phyloP scores from a whole-genome alignment of 2,113 vertebrate genomes.

The Nothocercus nigrocapillus region DNA sequence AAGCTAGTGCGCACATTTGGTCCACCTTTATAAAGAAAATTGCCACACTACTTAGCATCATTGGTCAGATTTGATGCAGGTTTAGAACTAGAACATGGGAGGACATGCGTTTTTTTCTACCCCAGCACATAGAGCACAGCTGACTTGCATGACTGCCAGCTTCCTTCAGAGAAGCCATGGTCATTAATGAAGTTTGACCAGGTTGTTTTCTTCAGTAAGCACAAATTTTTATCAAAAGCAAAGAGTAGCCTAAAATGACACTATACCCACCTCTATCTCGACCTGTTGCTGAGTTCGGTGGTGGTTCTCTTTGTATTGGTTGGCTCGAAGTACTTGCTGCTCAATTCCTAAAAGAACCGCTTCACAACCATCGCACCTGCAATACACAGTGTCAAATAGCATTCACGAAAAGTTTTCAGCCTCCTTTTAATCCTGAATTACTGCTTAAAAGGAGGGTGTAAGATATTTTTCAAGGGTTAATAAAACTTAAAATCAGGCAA shows the following conservation, averaged over 20 bases:
- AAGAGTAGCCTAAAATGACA: neutral
- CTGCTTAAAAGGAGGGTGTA: neutral
- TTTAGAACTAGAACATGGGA: neutral
- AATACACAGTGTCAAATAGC: neutral
- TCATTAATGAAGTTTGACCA: neutral
- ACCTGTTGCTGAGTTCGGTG: slow-evolving; percentile 83
- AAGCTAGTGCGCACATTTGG: neutral
- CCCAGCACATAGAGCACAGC: neutral
- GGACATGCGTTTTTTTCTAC: neutral
- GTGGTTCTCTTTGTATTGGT: slow-evolving; percentile 83
- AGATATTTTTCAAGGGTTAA: neutral
- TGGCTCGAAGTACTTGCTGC: slow-evolving; percentile 84
- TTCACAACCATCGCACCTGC: slow-evolving; percentile 86
- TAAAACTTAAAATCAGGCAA: neutral
- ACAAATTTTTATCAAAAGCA: neutral
- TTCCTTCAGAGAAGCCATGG: neutral
- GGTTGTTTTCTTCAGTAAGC: neutral
- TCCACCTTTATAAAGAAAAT: neutral
- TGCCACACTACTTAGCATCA: neutral
- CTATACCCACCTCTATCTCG: slow-evolving; percentile 81
- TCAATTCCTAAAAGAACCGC: slow-evolving; percentile 83
- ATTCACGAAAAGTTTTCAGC: neutral
- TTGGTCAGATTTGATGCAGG: neutral
- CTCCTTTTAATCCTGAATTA: neutral
- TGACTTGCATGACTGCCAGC: neutral